Base-by-base conservation (phyloP, 2,888 invertebrate species). In the Leptogaster cylindrica region DNA sequence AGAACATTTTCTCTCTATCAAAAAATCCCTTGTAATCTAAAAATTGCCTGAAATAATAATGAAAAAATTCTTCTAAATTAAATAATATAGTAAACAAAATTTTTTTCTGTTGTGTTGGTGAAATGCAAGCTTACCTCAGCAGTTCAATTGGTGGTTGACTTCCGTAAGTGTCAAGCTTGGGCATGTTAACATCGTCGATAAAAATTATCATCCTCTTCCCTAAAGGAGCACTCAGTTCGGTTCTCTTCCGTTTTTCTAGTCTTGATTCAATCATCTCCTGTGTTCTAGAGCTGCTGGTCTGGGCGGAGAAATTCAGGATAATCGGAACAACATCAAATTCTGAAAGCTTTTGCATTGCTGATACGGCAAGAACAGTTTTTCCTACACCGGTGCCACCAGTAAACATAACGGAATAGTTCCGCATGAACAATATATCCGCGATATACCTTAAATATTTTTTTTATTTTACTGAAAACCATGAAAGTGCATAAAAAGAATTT, bases 171-270 rank as follows among this genome's bases (percentile, higher is more conserved):
- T 90, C 94, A 74, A 89, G 82, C 76, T 87, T 88, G 0, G 95
- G 95, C 95, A 95, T 95, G 76, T 95, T 95, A 0, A 95, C 89
- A 76, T 95, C 95, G 76, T 95, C 95, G 18, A 95, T 90, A 75
- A 95, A 94, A 66, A 94, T 85, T 2, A 94, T 86, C 0, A 95
- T 85, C 68, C 89, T 88, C 78, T 93, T 94, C 8, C 92, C 92
- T 27, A 88, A 77, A 0, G 95, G 94, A 0, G 94, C 92, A 6
- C 93, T 93, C 39, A 95, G 80, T 4, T 92, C 84, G 23, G 87
- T 90, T 70, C 89, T 89, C 72, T 91, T 91, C 41, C 91, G 87
- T 76, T 90, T 93, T 75, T 95, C 95, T 70, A 96, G 79, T 71
- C 93, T 92, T 3, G 87, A 82, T 79, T 95, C 95, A 61, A 96